phyloP scores from a whole-genome alignment of 1,140 invertebrate genomes.

The Orchesella cincta region DNA sequence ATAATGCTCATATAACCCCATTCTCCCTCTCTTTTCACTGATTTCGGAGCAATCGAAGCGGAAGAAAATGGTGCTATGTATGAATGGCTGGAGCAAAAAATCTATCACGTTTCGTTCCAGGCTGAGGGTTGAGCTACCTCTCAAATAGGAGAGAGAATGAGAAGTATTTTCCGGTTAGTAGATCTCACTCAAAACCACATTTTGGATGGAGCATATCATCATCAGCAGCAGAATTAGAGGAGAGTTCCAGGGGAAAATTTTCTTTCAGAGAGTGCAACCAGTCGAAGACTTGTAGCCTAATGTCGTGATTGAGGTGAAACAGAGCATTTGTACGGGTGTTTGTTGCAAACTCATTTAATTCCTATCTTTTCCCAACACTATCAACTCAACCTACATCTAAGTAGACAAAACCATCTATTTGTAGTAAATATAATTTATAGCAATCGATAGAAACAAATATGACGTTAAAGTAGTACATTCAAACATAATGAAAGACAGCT shows the following conservation, averaged over 20 bases:
- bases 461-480: too few relatives aligned
- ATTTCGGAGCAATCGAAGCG: neutral
- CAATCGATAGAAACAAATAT: too few relatives aligned
- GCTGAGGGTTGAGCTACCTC: neutral
- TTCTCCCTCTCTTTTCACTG: too few relatives aligned
- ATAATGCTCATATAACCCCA: too few relatives aligned
- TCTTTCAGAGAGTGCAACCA: neutral
- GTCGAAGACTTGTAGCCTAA: too few relatives aligned
- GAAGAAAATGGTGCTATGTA: neutral
- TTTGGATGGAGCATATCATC: conserved; percentile 1
- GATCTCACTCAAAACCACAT: neutral
- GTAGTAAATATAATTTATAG: too few relatives aligned
- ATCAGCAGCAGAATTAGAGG: neutral
- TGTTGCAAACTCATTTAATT: neutral
- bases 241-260: neutral
- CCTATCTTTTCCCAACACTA: neutral
- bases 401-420: too few relatives aligned
- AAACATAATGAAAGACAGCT: too few relatives aligned
- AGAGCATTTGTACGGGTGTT: neutral
- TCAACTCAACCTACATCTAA: too few relatives aligned
- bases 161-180: conserved; percentile 7
- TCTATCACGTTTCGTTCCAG: neutral
- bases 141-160: neutral
- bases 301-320: conserved; percentile 9
- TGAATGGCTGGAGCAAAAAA: neutral